These are phyloP conservation scores for Spongilla lacustris DNA, from an alignment of 37 sponge, comb jelly and placozoan species.

Conservation along the genomic window DNA sequence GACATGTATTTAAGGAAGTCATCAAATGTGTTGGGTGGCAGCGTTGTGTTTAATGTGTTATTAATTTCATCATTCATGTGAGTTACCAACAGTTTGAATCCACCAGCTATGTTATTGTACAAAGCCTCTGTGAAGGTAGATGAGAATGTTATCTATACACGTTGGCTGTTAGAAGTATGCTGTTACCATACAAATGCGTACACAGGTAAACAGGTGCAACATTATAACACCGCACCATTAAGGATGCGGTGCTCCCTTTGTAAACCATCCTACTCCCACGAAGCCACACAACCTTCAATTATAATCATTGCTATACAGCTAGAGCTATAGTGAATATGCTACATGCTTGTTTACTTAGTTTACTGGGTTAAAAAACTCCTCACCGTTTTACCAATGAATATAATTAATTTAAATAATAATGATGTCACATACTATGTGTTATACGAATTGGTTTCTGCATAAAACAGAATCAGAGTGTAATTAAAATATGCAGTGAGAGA, in stretches of 20 bases:
- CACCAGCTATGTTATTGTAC: not conserved
- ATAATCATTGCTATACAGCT: not conserved
- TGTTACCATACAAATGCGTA: not conserved
- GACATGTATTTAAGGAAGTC: slow-evolving; percentile 32
- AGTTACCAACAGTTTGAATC: not conserved
- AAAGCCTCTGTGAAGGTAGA: slow-evolving; percentile 4
- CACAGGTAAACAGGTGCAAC: not conserved
- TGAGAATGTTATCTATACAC: not conserved
- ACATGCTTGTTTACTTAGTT: no score
- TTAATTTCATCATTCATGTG: not conserved
- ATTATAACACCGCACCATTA: not conserved
- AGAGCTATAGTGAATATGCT: no score
- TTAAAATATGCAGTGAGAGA: no score
- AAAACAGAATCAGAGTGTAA: no score
- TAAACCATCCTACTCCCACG: not conserved
- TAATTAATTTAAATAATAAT: no score
- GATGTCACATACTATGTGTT: no score
- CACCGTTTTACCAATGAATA: no score
- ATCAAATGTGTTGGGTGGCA: slow-evolving; percentile 15
- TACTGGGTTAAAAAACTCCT: no score
- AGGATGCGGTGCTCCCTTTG: no score
- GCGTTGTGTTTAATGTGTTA: not conserved
- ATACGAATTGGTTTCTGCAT: no score
- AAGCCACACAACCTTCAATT: not conserved
- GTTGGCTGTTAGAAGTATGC: not conserved